Evolutionary conservation across 2,797 vertebrate species (phyloP), one percentile per base, ranked within the genome.

Genomic region (Anabacerthia variegaticeps): DNA sequence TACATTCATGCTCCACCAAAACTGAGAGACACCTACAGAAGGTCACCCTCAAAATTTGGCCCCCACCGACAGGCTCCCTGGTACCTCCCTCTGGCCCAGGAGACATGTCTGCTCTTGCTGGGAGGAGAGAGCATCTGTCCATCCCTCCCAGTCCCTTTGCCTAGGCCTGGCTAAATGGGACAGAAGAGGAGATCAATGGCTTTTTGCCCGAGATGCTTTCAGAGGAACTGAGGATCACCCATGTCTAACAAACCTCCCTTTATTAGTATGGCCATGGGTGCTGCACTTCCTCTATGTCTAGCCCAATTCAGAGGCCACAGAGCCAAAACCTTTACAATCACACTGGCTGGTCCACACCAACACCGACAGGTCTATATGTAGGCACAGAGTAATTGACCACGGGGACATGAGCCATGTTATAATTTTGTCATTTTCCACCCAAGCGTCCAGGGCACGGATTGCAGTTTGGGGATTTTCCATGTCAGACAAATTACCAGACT

Each of bases 391-490:
- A 89, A 91, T 21, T 79, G 14, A 55, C 26, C 83, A 73, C 0
- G 0, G 28, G 69, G 21, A 85, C 19, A 81, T 62, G 79, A 93
- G 73, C 59, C 72, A 48, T 1, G 15, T 55, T 75, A 43, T 63
- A 74, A 79, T 85, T 83, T 65, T 79, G 90, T 73, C 84, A 86
- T 94, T 92, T 88, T 90, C 85, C 85, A 86, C 66, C 56, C 43
- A 32, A 78, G 73, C 28, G 21, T 75, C 76, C 58, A 5, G 0
- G 62, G 76, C 76, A 81, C 66, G 39, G 85, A 90, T 58, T 93
- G 83, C 80, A 94, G 62, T 32, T 41, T 66, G 58, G 73, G 73
- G 85, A 84, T 95, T 96, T 95, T 97, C 92, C 51, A 7, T 51
- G 76, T 59, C 73, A 88, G 65, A 54, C 49, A 55, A 92, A 93